A percentile compares a stretch with the other conserved stretches of the same genome.
phyloP scores from a whole-genome alignment of 37 sponge, comb jelly and placozoan genomes.

The Halichondria panicea region DNA sequence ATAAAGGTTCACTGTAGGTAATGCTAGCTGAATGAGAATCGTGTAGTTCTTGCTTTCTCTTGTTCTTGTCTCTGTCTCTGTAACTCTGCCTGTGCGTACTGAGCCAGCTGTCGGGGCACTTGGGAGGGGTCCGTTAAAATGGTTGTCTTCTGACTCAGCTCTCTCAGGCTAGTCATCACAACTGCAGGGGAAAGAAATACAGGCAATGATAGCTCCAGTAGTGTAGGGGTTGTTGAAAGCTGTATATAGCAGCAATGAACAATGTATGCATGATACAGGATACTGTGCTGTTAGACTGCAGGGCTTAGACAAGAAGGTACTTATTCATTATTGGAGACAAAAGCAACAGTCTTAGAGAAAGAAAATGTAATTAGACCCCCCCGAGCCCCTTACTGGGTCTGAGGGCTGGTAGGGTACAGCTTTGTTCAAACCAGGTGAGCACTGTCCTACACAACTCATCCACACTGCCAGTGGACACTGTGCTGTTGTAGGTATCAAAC shows the following conservation, averaged over 20 bases:
- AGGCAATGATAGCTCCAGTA: neutral
- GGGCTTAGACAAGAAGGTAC: too few species aligned
- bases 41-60: conserved; percentile 16
- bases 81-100: conserved; percentile 34
- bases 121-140: conserved; percentile 81
- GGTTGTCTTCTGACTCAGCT: conserved; percentile 76
- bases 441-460: conserved; percentile 83
- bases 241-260: neutral
- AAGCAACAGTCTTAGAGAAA: too few species aligned
- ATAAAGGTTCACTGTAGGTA: too few species aligned
- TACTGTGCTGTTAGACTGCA: neutral
- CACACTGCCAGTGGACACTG: conserved; percentile 59
- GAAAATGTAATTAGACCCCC: too few species aligned
- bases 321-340: too few species aligned
- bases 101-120: conserved; percentile 66
- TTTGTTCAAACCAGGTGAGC: conserved; percentile 81
- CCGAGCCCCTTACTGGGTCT: conserved; percentile 67
- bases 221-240: neutral
- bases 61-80: neutral
- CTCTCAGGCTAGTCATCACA: conserved; percentile 69
- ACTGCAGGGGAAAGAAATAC: conserved; percentile 21
- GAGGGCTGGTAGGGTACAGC: conserved; percentile 73
- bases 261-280: neutral
- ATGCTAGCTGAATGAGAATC: too few species aligned
- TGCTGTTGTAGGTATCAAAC: conserved; percentile 83